These are phyloP conservation scores for Eupithecia exiguata DNA, from an alignment of 2,888 invertebrate genomes.

Conservation along the genomic window DNA sequence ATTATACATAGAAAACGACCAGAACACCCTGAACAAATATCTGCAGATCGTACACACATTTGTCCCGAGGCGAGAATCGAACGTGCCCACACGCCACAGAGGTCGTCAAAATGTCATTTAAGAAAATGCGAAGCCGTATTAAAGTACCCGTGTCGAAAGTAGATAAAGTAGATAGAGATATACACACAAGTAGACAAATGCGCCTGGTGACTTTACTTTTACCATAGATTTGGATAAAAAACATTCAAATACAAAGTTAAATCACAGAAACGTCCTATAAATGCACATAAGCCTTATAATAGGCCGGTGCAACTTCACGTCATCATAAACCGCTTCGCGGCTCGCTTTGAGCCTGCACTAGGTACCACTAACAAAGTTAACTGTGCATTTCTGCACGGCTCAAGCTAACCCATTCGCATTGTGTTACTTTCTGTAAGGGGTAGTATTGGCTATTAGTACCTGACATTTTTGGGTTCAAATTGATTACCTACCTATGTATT, in stretches of 20 bases:
- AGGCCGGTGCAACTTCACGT: constrained; percentile 36
- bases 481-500: no score
- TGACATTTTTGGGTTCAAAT: no score
- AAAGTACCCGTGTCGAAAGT: not conserved
- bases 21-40: no score
- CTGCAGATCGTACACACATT: no score
- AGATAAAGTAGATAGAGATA: no score
- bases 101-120: no score
- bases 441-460: not conserved
- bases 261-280: constrained; percentile 1
- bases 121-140: not conserved
- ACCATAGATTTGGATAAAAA: not conserved
- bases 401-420: not conserved
- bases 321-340: constrained; percentile 41
- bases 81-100: no score
- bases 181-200: not conserved
- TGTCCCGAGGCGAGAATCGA: no score
- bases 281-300: constrained; percentile 29
- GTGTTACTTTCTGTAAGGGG: not conserved
- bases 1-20: no score
- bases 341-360: constrained; percentile 21
- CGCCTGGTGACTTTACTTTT: not conserved
- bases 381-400: constrained; percentile 7
- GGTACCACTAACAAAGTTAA: constrained; percentile 14
- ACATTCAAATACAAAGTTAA: not conserved